Evolutionary conservation across 1,140 invertebrate species (phyloP).

Genomic region (Hypothenemus hampei): DNA sequence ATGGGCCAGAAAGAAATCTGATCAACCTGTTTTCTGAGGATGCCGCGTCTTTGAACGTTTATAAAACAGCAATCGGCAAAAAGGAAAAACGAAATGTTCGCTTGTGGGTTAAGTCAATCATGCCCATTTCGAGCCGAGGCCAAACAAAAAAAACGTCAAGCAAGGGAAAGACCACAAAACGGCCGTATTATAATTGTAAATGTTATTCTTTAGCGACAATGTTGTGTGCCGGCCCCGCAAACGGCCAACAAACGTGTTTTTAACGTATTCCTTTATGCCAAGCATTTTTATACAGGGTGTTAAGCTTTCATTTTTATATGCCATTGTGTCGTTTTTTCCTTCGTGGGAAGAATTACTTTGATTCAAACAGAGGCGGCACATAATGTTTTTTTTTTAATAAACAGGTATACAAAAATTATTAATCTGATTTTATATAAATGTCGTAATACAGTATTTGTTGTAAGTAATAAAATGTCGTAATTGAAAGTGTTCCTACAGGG

Average conservation of each 20-base stretch:
- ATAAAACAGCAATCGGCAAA: too few relatives aligned
- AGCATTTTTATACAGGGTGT: constrained; percentile 22
- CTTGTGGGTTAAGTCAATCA: constrained; percentile 19
- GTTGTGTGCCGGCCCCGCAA: constrained; percentile 7
- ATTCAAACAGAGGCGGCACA: too few relatives aligned
- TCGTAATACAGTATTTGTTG: too few relatives aligned
- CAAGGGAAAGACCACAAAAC: constrained; percentile 21
- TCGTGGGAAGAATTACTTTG: constrained; percentile 7
- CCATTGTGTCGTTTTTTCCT: constrained; percentile 2
- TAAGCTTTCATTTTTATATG: constrained; percentile 13
- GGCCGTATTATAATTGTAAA: constrained; percentile 22
- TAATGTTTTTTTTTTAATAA: too few relatives aligned
- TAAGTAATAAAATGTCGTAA: too few relatives aligned
- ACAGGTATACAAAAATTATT: too few relatives aligned
- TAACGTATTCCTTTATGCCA: constrained; percentile 3
- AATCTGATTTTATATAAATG: too few relatives aligned
- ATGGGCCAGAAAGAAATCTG: too few relatives aligned
- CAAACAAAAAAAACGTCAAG: constrained; percentile 19
- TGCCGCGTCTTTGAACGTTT: too few relatives aligned
- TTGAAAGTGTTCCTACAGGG: too few relatives aligned
- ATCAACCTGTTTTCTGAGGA: too few relatives aligned
- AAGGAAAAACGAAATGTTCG: too few relatives aligned
- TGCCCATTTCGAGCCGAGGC: constrained; percentile 9
- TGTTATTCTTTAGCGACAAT: constrained; percentile 15
- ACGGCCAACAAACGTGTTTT: constrained; percentile 13